These are phyloP conservation scores for Uria lomvia DNA, from an alignment of 2,113 vertebrate genomes.

Conservation along the genomic window DNA sequence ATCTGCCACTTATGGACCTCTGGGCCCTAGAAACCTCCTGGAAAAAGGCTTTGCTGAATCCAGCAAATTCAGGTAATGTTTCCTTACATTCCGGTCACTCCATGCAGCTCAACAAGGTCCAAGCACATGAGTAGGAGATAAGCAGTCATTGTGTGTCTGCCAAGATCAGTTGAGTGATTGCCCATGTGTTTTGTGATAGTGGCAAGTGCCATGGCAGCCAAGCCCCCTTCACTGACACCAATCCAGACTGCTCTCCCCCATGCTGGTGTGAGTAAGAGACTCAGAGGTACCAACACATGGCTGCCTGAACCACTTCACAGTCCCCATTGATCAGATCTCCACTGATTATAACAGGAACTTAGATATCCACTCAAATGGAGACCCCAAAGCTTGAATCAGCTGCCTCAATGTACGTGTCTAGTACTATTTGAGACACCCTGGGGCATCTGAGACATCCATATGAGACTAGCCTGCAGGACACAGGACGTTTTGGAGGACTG, in stretches of 20 bases:
- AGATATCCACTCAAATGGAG: not conserved
- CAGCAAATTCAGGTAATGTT: not conserved
- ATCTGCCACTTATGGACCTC: not conserved
- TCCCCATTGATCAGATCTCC: not conserved
- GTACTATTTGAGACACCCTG: not conserved
- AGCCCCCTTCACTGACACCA: not conserved
- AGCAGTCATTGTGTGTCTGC: not conserved
- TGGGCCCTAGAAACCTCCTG: not conserved
- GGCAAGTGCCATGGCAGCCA: not conserved
- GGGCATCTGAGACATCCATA: not conserved
- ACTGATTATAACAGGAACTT: fast-evolving
- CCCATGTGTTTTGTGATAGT: not conserved
- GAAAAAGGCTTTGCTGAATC: not conserved
- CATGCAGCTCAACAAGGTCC: fast-evolving
- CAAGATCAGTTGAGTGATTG: not conserved
- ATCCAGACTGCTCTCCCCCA: not conserved
- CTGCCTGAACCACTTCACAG: not conserved
- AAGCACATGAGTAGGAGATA: fast-evolving
- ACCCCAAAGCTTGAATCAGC: not conserved
- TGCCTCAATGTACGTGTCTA: fast-evolving
- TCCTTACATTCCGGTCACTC: not conserved
- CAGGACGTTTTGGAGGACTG: not conserved
- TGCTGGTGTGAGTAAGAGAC: not conserved
- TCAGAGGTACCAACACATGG: not conserved
- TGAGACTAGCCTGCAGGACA: not conserved